Base-by-base conservation (phyloP, 2,888 invertebrate species). In the Cetonia aurata region DNA sequence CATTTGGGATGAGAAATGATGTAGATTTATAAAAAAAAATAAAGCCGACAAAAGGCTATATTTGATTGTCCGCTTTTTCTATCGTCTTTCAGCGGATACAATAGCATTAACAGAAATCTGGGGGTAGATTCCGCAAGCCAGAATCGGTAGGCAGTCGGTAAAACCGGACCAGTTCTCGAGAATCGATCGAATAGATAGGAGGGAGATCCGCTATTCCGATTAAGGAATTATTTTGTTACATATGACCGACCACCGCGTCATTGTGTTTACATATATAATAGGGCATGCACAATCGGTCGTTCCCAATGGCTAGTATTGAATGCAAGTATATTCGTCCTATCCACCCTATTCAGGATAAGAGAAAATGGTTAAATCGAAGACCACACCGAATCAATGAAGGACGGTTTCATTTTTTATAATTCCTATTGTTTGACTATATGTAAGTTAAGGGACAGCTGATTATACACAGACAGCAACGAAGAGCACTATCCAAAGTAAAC, bases 181-280 rank as follows among this genome's bases (percentile, higher is more conserved):
- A 17, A 12, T 19, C 17, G 42, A 17, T 10, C 19, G 19, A 9
- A 42, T 15, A 17, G 57, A 57, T 57, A 17, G 57, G 57, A 57
- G 57, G 42, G 31, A 6, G 41, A 48, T 17, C 6, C 15, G 12
- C 33, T 33, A 62, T 62, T 62, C 33, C 62, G 62, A 62, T 62
- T 62, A 62, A 48, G 48, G 62, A 48, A 31, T 62, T 62, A 62
- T 62, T 62, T 62, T 48, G 62, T 62, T 19, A 62, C 62, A 62
- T 48, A 62, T 62, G 62, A 48, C 62, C 48, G 62, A 62, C 33
- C 17, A 31, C 48, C 8, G 33, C 48, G 62, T 48, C 62, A 62
- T 48, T 62, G 62, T 62, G 37, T 62, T 15, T 48, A 62, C 48
- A 50, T 17, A 50, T 50, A 62, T 62, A 62, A 62, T 62, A 42